phyloP scores from a whole-genome alignment of 2,888 invertebrate genomes.

The Euplexia lucipara region DNA sequence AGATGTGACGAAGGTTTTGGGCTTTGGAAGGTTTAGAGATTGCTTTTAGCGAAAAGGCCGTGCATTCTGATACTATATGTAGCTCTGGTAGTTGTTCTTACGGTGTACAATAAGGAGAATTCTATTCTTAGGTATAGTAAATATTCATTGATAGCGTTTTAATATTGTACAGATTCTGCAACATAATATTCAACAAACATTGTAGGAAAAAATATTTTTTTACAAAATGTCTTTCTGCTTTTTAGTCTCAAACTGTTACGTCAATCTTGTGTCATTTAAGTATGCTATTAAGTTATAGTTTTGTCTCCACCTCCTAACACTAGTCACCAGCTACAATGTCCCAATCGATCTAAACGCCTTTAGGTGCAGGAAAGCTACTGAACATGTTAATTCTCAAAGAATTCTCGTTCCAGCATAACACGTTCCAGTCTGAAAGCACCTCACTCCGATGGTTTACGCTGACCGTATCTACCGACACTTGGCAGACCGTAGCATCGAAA shows the following conservation, averaged over 20 bases:
- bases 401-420: neutral
- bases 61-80: no score
- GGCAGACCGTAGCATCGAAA: slow-evolving; percentile 52
- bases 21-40: no score
- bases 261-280: no score
- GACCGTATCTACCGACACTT: slow-evolving; percentile 54
- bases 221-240: no score
- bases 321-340: neutral
- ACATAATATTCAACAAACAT: no score
- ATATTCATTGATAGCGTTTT: neutral
- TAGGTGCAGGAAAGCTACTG: neutral
- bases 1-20: neutral
- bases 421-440: slow-evolving; percentile 31
- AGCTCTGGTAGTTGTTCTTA: no score
- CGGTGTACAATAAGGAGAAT: no score
- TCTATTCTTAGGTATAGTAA: no score
- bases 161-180: neutral
- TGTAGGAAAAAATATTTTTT: no score
- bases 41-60: no score
- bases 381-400: slow-evolving; percentile 2
- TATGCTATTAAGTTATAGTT: no score
- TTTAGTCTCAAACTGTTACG: no score
- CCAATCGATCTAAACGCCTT: neutral
- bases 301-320: neutral
- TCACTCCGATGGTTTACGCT: slow-evolving; percentile 23